Evolutionary conservation across 1,140 invertebrate species (phyloP).

Genomic region (Achroia grisella): DNA sequence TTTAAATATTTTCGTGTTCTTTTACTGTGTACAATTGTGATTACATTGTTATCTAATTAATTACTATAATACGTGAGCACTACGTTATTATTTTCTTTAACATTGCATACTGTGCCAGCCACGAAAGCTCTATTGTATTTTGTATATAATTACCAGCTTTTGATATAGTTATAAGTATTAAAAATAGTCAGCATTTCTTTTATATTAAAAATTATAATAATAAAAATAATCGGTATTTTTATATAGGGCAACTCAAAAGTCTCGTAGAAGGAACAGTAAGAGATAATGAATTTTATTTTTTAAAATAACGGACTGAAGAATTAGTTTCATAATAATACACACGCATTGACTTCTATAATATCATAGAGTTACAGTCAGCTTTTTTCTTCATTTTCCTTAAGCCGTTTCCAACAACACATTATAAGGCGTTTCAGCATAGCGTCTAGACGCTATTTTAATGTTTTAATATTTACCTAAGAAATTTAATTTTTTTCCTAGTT

Average conservation of each 20-base stretch:
- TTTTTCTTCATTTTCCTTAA: slow-evolving; percentile 20
- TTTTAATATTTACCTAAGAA: slow-evolving; percentile 49
- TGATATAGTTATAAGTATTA: background rate
- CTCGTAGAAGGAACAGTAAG: too few species aligned
- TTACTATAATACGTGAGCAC: slow-evolving; percentile 17
- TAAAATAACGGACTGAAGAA: too few species aligned
- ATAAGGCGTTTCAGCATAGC: slow-evolving; percentile 47
- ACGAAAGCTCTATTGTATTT: slow-evolving; percentile 13
- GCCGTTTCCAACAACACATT: slow-evolving; percentile 33
- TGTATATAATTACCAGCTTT: background rate
- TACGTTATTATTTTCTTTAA: slow-evolving; percentile 10
- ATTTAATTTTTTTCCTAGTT: slow-evolving; percentile 50
- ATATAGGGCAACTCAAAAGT: too few species aligned
- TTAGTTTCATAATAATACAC: too few species aligned
- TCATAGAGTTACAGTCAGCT: slow-evolving; percentile 4
- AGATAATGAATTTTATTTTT: too few species aligned
- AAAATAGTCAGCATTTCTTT: background rate
- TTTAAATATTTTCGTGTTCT: too few species aligned
- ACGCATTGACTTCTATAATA: background rate
- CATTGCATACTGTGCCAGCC: slow-evolving; percentile 8
- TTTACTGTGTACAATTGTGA: background rate
- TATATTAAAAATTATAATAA: too few species aligned
- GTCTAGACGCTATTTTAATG: slow-evolving; percentile 40
- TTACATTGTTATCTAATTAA: slow-evolving; percentile 5
- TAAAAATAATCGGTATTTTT: too few species aligned